A percentile compares a stretch with the other conserved stretches of the same genome.
phyloP scores from a whole-genome alignment of 64 coral and sea anemone species.

The Montipora efflorescens region DNA sequence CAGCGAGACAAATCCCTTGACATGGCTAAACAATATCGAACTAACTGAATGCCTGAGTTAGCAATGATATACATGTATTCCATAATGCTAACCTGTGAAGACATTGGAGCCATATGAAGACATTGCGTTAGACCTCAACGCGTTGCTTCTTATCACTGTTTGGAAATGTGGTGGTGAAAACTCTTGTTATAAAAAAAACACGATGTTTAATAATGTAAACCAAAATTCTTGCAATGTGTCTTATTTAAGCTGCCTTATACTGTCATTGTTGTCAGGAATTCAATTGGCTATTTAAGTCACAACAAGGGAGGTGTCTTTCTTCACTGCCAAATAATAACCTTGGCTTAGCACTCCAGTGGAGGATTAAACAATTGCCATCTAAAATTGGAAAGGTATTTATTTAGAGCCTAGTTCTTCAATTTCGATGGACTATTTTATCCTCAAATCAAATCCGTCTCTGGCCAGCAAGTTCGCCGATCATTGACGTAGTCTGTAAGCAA shows the following conservation, averaged over 20 bases:
- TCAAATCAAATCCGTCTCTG: too few species aligned
- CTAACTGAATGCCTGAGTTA: too few species aligned
- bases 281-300: constrained; percentile 4
- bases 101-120: not conserved
- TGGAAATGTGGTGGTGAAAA: not conserved
- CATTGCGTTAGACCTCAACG: not conserved
- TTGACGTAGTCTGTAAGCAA: too few species aligned
- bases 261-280: not conserved
- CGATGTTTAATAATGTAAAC: constrained; percentile 25
- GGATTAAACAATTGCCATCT: too few species aligned
- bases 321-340: not conserved
- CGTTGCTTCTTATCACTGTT: not conserved
- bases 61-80: too few species aligned
- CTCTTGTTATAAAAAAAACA: not conserved
- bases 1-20: too few species aligned
- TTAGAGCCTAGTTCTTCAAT: too few species aligned
- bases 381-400: too few species aligned
- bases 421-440: too few species aligned
- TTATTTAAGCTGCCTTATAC: not conserved
- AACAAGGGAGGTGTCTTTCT: not conserved
- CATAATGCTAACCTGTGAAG: not conserved
- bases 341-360: too few species aligned
- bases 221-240: not conserved
- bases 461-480: too few species aligned
- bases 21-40: too few species aligned